Evolutionary conservation across 2,113 vertebrate species (phyloP), one percentile per base, ranked within the genome.

Genomic region (Donacobius atricapilla): DNA sequence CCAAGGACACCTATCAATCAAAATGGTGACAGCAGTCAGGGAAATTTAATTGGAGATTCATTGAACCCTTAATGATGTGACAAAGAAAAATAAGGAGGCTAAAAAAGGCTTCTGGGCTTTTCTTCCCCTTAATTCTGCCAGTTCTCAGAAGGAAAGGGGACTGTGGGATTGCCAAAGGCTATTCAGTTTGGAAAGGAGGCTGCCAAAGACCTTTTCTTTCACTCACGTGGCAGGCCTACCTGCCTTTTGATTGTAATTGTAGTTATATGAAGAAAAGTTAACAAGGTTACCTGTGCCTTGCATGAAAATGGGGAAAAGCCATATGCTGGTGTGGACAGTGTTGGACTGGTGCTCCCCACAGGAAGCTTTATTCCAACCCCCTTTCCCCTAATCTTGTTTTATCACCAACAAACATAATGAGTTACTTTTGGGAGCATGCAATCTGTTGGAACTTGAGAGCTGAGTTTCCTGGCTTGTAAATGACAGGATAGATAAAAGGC

Each of bases 1-100:
- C 97, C 98, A 98, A 99, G 98, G 98, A 98, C 98, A 98, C 90
- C 89, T 98, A 98, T 98, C 98, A 98, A 95, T 98, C 98, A 98
- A 83, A 95, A 80, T 35, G 72, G 96, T 97, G 97, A 95, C 97
- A 95, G 96, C 97, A 97, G 97, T 96, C 97, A 95, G 96, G 96
- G 96, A 97, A 96, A 98, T 97, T 98, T 98, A 98, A 98, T 98
- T 98, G 97, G 96, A 97, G 98, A 98, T 98, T 98, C 97, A 98
- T 97, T 98, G 98, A 97, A 98, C 95, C 96, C 94, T 98, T 98
- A 98, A 98, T 98, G 98, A 98, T 98, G 97, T 98, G 98, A 98
- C 97, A 98, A 96, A 97, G 97, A 97, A 98, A 98, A 98, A 98
- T 97, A 98, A 98, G 97, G 90, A 97, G 18, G 63, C 96, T 96